phyloP scores from a whole-genome alignment of 2,113 vertebrate species.

The Dicaeum eximium region DNA sequence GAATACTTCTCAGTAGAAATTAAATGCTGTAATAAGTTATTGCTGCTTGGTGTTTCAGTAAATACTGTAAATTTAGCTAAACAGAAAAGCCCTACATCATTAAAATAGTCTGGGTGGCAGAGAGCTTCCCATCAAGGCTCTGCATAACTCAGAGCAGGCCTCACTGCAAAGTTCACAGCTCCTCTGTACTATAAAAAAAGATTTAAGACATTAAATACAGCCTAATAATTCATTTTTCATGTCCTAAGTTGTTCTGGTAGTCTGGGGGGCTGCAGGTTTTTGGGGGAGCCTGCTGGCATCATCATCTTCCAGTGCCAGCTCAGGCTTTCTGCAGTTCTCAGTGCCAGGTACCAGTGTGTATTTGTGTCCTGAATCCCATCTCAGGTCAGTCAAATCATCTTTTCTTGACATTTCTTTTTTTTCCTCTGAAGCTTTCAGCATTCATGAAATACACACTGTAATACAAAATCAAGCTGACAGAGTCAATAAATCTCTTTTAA shows the following conservation, averaged over 20 bases:
- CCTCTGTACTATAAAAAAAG: neutral
- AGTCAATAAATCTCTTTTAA: neutral
- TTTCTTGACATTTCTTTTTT: neutral
- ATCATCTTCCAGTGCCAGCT: fast-evolving
- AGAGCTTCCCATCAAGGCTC: neutral
- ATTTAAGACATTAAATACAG: neutral
- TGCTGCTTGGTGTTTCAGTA: neutral
- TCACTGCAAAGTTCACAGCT: neutral
- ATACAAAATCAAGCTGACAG: neutral
- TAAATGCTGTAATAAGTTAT: neutral
- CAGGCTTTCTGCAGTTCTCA: fast-evolving
- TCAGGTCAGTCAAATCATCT: neutral
- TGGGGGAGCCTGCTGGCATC: fast-evolving
- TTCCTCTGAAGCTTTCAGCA: fast-evolving
- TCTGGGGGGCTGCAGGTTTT: fast-evolving
- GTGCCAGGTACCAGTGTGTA: fast-evolving
- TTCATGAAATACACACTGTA: neutral
- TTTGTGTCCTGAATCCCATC: neutral
- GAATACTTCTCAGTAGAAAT: neutral
- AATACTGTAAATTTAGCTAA: neutral
- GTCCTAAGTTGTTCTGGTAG: neutral
- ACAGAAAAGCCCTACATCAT: neutral
- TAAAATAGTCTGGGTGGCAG: neutral
- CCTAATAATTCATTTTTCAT: neutral
- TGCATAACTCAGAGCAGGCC: neutral